A percentile compares a stretch with the other conserved stretches of the same genome.
Conservation (phyloP, 2,888 invertebrate species). For the Dasypolia templi region DNA sequence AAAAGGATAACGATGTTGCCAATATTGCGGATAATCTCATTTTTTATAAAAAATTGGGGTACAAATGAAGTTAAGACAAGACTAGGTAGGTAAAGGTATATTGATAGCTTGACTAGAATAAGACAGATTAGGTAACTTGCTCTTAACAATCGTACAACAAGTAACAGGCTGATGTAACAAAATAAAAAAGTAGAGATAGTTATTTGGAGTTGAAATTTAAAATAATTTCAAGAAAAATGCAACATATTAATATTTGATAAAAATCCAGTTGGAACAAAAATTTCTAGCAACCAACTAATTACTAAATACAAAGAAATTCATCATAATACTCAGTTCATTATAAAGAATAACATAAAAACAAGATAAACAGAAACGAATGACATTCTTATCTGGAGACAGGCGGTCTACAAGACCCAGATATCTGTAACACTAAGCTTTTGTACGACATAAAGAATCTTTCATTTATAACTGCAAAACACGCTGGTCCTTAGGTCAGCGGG, state of each 20-base stretch:
- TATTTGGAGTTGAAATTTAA: background rate
- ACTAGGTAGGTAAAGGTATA: background rate
- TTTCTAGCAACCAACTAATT: constrained; percentile 61
- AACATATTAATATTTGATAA: constrained; percentile 26
- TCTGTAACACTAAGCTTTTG: constrained; percentile 73
- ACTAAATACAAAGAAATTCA: constrained; percentile 66
- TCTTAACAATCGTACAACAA: constrained; percentile 3
- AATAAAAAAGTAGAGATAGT: no score
- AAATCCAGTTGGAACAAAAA: constrained; percentile 38
- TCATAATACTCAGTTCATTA: constrained; percentile 62
- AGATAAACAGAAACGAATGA: constrained; percentile 65
- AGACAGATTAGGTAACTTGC: background rate
- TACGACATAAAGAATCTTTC: constrained; percentile 79
- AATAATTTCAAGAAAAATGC: background rate
- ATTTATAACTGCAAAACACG: constrained; percentile 79
- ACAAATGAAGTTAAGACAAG: background rate
- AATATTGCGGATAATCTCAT: background rate
- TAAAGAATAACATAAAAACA: constrained; percentile 62
- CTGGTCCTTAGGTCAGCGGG: constrained; percentile 74
- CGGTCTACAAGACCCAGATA: constrained; percentile 80
- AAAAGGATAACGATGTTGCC: background rate
- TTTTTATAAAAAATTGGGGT: background rate
- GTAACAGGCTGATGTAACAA: background rate
- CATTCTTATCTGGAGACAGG: constrained; percentile 86
- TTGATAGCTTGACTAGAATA: background rate